Evolutionary conservation across 2,113 vertebrate genomes (phyloP), one percentile per base, ranked within the genome.

Genomic region (Peromyscus californicus): DNA sequence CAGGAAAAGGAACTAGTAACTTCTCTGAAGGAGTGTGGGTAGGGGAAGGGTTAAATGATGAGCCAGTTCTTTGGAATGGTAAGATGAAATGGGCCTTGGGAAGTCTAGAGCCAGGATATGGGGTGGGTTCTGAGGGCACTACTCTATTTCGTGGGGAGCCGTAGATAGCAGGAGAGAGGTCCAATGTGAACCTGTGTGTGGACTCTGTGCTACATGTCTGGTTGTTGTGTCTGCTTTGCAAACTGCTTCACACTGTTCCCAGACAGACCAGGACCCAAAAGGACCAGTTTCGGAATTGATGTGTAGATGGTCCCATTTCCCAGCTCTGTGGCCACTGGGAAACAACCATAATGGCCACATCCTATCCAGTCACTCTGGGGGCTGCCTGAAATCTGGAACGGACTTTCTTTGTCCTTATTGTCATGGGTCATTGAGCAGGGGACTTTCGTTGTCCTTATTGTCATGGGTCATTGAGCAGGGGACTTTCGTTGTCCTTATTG

Each of bases 1-100:
- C 97, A 96, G 98, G 98, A 93, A 96, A 96, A 96, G 69, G 94
- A 95, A 95, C 97, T 96, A 15, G 90, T 97, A 80, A 83, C 89
- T 86, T 96, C 85, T 48, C 63, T 69, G 33, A 61, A 29, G 51
- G 51, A 51, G 0, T 61, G 63, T n/a, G 83, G 76, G 69, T 39
- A 57, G 85, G 95, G 97, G 96, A 92, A 29, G 31, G 94, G 42
- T 75, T 51, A 90, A 84, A 93, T 84, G 79, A 91, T 93, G 96
- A 93, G 94, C 29, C 0, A 22, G 51, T 24, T 11, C 13, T 21
- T 24, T 6, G 1, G 42, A 33, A 31, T 3, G 8, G 26, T 16
- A 29, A 57, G 79, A 72, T 79, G 19, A 48, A 39, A 29, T 3
- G 9, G 57, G 67, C 29, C 6, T 3, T 10, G 42, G 33, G 54